Evolutionary conservation across 2,888 invertebrate genomes (phyloP).

Genomic region (Papilio demoleus): DNA sequence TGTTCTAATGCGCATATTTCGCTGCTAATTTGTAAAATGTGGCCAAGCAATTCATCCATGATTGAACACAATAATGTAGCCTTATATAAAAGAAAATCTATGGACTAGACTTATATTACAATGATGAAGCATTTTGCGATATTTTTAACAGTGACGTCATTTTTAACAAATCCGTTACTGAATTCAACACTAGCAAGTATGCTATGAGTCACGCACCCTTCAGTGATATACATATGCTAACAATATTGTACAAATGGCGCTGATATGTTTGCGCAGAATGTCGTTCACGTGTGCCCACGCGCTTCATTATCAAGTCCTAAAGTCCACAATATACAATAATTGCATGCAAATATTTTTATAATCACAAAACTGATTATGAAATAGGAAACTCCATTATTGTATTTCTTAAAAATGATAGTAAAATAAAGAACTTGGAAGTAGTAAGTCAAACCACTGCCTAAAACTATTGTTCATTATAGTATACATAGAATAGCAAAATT

Average conservation of each 20-base stretch:
- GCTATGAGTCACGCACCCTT: background rate
- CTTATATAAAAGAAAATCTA: too few species aligned
- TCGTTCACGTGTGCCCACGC: conserved; percentile 11
- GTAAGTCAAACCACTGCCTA: too few species aligned
- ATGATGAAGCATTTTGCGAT: background rate
- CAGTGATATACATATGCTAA: background rate
- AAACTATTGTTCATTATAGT: too few species aligned
- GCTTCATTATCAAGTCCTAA: background rate
- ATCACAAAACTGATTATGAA: background rate
- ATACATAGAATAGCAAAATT: too few species aligned
- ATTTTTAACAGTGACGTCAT: conserved; percentile 3
- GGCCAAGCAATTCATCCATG: too few species aligned
- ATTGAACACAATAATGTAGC: too few species aligned
- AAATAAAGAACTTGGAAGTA: background rate
- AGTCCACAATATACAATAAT: conserved; percentile 8
- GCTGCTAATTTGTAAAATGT: too few species aligned
- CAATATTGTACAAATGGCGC: background rate
- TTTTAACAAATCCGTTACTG: background rate
- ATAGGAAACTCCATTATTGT: background rate
- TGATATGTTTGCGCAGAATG: conserved; percentile 1
- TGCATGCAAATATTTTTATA: conserved; percentile 10
- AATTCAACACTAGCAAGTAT: background rate
- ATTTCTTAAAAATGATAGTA: background rate
- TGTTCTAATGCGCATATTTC: too few species aligned
- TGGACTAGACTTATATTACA: background rate